phyloP scores from a whole-genome alignment of 2,113 vertebrate species.

The Sakesphorus luctuosus region DNA sequence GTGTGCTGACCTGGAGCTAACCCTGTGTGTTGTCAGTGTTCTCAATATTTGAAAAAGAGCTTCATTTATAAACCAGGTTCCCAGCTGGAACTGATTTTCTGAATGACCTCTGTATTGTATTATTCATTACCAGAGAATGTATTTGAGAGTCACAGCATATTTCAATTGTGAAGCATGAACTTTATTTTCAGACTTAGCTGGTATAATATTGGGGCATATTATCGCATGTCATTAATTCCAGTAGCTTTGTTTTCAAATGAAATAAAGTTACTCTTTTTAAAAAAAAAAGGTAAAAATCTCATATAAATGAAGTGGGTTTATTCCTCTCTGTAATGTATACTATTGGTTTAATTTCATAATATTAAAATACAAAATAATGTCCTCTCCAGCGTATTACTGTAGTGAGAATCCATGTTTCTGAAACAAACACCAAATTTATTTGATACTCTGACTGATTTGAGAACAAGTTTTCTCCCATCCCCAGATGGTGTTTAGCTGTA shows the following conservation, averaged over 20 bases:
- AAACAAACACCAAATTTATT: slow-evolving; percentile 55
- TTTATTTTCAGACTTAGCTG: slow-evolving; percentile 30
- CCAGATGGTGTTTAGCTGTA: slow-evolving; percentile 16
- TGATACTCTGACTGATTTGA: slow-evolving; percentile 11
- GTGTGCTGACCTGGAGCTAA: slow-evolving; percentile 36
- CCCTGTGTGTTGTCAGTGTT: slow-evolving; percentile 35
- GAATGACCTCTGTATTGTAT: slow-evolving; percentile 71
- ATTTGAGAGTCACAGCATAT: slow-evolving; percentile 49
- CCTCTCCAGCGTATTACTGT: slow-evolving; percentile 67
- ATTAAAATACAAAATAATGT: slow-evolving; percentile 1
- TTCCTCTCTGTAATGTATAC: background rate
- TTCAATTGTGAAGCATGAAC: slow-evolving; percentile 60
- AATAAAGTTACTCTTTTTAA: slow-evolving; percentile 54
- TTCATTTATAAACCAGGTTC: slow-evolving; percentile 63
- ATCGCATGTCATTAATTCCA: slow-evolving; percentile 57
- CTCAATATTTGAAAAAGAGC: slow-evolving; percentile 61
- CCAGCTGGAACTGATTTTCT: slow-evolving; percentile 55
- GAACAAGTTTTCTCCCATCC: slow-evolving; percentile 11
- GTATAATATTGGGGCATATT: slow-evolving; percentile 9
- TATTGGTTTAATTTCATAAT: background rate
- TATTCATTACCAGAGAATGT: slow-evolving; percentile 70
- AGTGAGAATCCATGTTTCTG: slow-evolving; percentile 32
- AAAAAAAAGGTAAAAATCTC: background rate
- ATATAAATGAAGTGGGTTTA: background rate
- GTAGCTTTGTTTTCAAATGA: slow-evolving; percentile 52